Percentiles rank a stretch among this genome's conserved stretches.
These are phyloP conservation scores for Lycaena phlaeas DNA, from an alignment of 2,888 invertebrate species.

Conservation along the genomic window DNA sequence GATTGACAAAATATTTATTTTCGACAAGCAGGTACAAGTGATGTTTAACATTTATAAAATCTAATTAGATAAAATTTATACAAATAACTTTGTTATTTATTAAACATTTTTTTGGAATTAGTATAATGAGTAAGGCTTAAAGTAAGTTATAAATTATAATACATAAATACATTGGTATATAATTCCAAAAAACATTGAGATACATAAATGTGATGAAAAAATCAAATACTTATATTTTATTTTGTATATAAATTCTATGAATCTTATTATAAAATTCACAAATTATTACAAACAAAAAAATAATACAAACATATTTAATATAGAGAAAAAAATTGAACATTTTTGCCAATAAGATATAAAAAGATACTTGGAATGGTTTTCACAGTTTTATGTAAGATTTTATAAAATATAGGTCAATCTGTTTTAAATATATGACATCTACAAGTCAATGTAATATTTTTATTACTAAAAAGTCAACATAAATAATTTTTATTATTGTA, in stretches of 20 bases:
- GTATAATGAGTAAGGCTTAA: constrained; percentile 9
- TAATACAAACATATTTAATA: no score
- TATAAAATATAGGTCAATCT: no score
- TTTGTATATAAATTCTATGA: not conserved
- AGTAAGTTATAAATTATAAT: constrained; percentile 1
- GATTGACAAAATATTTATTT: constrained; percentile 65
- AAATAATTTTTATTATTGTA: not conserved
- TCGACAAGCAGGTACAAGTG: constrained; percentile 69
- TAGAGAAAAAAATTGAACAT: no score
- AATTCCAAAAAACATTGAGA: constrained; percentile 1
- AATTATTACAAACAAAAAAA: not conserved
- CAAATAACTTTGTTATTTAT: constrained; percentile 33
- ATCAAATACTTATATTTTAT: not conserved
- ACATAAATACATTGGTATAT: no score
- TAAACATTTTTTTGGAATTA: constrained; percentile 21
- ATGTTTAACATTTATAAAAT: constrained; percentile 62
- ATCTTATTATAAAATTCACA: no score
- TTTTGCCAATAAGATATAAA: no score
- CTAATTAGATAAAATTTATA: constrained; percentile 37
- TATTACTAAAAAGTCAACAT: not conserved
- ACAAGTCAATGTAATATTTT: no score
- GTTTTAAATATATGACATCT: no score
- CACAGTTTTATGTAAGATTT: no score
- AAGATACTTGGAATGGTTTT: no score
- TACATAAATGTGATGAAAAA: constrained; percentile 6